Base-by-base conservation (phyloP, 2,797 vertebrate genomes). In the Catharus ustulatus region DNA sequence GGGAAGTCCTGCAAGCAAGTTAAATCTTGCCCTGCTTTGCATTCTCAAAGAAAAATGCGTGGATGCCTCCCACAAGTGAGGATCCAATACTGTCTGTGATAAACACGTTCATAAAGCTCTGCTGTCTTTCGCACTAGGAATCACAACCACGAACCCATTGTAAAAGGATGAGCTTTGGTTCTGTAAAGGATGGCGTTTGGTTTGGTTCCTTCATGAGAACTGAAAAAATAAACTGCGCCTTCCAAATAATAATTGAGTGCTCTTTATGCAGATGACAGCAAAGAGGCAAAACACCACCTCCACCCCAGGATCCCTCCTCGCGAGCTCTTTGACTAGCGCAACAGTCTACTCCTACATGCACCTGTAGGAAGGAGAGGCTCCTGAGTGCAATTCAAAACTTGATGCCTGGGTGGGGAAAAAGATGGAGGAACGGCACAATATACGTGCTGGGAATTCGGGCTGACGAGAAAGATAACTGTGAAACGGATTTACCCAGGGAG, bases 61-160 rank as follows among this genome's bases (percentile, higher is more conserved):
- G 93, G 90, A 95, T 95, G 95, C 91, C 97, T 97, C 94, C 93
- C 92, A 93, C 85, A 67, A 95, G 93, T 46, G 26, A 96, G 93
- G 97, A 97, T 93, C 91, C 83, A 90, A 61, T 59, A 72, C n/a
- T 85, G 91, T 83, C 82, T 94, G 64, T 4, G 8, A 87, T 54
- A 74, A 94, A 96, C 78, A 74, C 5, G 72, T 79, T 95, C 89
- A 45, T 6, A 91, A 96, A 95, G 91, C 91, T 93, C 93, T 55
- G 66, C 54, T 67, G 51, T 79, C 73, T 96, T 90, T 82, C 79
- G 52, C 78, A 38, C 84, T 78, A 76, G 80, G 91, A 97, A 97
- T 84, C 93, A 87, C 82, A 93, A 84, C 63, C 32, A 14, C 20
- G 46, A 93, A 90, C 57, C 76, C 87, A 80, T 42, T 85, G 30